phyloP scores from a whole-genome alignment of 2,888 invertebrate species.

The Tiliacea aurago region DNA sequence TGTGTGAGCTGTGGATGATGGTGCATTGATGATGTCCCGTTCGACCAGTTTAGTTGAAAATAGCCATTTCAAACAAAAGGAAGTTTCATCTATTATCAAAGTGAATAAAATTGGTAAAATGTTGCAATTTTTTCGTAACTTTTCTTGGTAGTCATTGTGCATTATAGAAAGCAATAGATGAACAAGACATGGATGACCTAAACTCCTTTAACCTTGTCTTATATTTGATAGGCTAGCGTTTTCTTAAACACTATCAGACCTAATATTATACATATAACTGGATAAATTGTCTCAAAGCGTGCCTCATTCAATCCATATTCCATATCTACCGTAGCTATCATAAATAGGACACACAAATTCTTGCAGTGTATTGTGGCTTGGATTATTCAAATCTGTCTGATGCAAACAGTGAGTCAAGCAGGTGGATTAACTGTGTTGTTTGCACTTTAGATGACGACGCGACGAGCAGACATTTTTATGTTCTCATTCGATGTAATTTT shows the following conservation, averaged over 20 bases:
- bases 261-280: background rate
- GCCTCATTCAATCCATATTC: background rate
- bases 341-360: background rate
- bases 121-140: background rate
- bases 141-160: background rate
- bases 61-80: too few species aligned
- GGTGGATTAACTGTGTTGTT: constrained; percentile 10
- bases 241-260: background rate
- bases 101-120: background rate
- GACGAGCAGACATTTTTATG: background rate
- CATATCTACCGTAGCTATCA: background rate
- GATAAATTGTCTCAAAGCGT: background rate
- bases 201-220: background rate
- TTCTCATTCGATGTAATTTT: background rate
- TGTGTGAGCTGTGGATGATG: background rate
- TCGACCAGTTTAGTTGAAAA: background rate
- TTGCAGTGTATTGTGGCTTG: background rate
- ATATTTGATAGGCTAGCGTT: background rate
- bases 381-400: background rate
- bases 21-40: too few species aligned
- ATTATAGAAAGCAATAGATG: background rate
- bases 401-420: constrained; percentile 29
- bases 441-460: background rate
- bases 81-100: background rate
- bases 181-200: too few species aligned